Evolutionary conservation across 1,140 invertebrate genomes (phyloP), one percentile per base, ranked within the genome.

Genomic region (Drosophila kepulauana): DNA sequence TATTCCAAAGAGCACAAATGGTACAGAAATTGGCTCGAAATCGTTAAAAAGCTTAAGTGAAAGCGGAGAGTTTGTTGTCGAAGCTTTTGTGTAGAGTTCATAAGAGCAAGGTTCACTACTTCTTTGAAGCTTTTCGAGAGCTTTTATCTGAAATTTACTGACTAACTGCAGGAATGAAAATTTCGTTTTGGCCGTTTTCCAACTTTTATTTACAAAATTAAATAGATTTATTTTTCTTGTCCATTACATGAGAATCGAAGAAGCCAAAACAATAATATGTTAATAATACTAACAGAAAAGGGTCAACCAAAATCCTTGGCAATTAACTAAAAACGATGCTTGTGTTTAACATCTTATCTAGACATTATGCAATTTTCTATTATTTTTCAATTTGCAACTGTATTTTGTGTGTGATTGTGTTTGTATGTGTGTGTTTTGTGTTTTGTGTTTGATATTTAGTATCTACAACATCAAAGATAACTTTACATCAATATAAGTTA

Each of bases 191-290:
- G 11, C 71, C 74, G 77, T 75, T 88, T 87, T 88, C 79, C 76
- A 78, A 88, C 81, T 80, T 87, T 87, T 87, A 87, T 87, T 87
- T 87, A 87, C 85, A 87, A 87, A 87, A 88, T 84, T 80, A 89
- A 81, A 89, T 84, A 57, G 63, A 57, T 76, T 79, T 70, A 30
- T 68, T 75, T 71, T 75, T 56, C 46, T 61, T 70, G 20, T 67
- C 35, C 51, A 72, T 88, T 81, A 75, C 75, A 82, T 70, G 71
- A 57, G 66, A 74, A 78, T 77, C 46, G 41, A 64, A 80, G 64
- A 75, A 78, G 63, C 69, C 46, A 87, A 25, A 87, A 79, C 15
- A 52, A 82, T 67, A 45, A 48, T 73, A 25, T 66, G 35, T 8
- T 4, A 28, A 38, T 38, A 8, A 73, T 11, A n/a, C 5, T 43